phyloP scores from a whole-genome alignment of 2,888 invertebrate species.

The Pristionchus entomophagus region DNA sequence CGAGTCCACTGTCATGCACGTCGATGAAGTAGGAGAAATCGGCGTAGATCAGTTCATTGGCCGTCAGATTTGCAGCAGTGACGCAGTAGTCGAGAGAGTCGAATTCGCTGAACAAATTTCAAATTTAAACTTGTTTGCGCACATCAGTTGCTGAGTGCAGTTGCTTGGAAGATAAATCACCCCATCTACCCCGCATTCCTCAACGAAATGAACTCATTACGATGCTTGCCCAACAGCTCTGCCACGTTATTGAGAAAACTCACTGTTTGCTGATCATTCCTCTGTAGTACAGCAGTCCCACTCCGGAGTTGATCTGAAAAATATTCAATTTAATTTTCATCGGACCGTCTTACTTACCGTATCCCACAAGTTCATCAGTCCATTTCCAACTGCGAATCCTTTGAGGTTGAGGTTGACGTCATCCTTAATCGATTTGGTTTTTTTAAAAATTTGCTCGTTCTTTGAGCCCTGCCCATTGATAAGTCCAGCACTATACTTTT shows the following conservation, averaged over 20 bases:
- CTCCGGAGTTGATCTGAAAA: conserved; percentile 60
- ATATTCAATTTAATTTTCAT: background rate
- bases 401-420: conserved; percentile 61
- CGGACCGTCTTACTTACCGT: background rate
- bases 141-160: too few relatives aligned
- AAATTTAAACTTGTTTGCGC: too few relatives aligned
- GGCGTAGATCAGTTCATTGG: conserved; percentile 55
- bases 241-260: too few relatives aligned
- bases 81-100: conserved; percentile 57
- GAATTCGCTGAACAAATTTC: conserved; percentile 55
- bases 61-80: conserved; percentile 52
- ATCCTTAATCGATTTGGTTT: too few relatives aligned
- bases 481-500: too few relatives aligned
- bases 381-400: conserved; percentile 72
- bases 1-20: conserved; percentile 65
- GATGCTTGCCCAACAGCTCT: too few relatives aligned
- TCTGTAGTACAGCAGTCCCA: conserved; percentile 63
- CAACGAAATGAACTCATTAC: too few relatives aligned
- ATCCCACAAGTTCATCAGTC: conserved; percentile 54
- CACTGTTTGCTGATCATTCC: conserved; percentile 66
- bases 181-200: too few relatives aligned
- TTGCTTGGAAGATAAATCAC: too few relatives aligned
- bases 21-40: conserved; percentile 62
- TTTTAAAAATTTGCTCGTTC: too few relatives aligned
- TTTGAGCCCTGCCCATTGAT: too few relatives aligned